Percentiles rank a stretch among this genome's conserved stretches.
Conservation (phyloP, 1,140 invertebrate genomes). For the Leptinotarsa undecemlineata region DNA sequence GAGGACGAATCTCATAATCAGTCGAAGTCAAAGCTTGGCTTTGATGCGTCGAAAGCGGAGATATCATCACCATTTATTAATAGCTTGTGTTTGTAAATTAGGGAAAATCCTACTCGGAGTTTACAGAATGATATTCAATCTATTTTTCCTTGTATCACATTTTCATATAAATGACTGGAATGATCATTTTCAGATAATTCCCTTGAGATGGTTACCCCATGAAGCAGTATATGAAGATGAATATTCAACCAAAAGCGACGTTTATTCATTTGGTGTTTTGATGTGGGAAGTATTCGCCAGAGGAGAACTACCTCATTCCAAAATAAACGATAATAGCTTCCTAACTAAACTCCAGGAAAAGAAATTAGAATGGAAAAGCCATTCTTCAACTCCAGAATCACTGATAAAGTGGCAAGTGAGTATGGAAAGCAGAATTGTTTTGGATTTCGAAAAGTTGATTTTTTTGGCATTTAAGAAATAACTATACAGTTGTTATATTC, state of each 20-base stretch:
- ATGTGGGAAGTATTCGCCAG: slow-evolving; percentile 91
- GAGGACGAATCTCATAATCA: too few species aligned
- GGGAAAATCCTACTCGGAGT: too few species aligned
- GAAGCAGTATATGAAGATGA: slow-evolving; percentile 90
- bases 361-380: slow-evolving; percentile 67
- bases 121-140: too few species aligned
- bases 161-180: too few species aligned
- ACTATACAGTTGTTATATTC: too few species aligned
- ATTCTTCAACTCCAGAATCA: slow-evolving; percentile 65
- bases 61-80: too few species aligned
- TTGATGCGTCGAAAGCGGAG: too few species aligned
- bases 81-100: too few species aligned
- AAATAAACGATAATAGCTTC: slow-evolving; percentile 77
- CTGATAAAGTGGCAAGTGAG: slow-evolving; percentile 67
- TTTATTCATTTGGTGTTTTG: slow-evolving; percentile 88
- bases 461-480: not conserved
- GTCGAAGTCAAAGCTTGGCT: too few species aligned
- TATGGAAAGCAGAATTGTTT: not conserved
- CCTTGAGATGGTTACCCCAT: slow-evolving; percentile 83
- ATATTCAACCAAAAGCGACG: slow-evolving; percentile 91
- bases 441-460: not conserved
- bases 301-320: slow-evolving; percentile 83
- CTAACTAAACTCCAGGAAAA: slow-evolving; percentile 71
- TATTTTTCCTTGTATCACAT: too few species aligned
- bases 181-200: slow-evolving; percentile 61